Conservation (phyloP, 2,113 vertebrate species). For the Chauna torquata region DNA sequence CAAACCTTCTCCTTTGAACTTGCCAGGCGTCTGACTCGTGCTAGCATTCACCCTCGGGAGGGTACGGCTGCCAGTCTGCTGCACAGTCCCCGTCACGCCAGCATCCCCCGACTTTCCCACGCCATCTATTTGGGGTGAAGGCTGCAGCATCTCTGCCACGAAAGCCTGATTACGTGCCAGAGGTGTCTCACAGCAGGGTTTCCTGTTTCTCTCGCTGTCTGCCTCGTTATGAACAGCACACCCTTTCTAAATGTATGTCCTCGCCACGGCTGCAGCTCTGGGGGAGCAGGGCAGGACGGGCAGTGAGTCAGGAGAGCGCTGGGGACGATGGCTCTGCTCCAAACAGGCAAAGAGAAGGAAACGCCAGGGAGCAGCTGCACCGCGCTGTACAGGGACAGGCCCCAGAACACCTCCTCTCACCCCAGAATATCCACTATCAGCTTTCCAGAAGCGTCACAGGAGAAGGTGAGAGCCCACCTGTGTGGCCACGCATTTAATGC, state of each 20-base stretch:
- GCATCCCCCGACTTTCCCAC: not conserved
- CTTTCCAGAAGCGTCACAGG: not conserved
- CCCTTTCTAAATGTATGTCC: not conserved
- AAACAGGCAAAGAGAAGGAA: not conserved
- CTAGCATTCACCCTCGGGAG: not conserved
- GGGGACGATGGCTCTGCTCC: not conserved
- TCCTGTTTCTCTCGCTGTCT: slow-evolving; percentile 28
- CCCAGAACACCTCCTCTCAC: not conserved
- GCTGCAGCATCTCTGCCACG: not conserved
- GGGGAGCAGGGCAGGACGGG: rapidly evolving
- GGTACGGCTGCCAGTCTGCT: not conserved
- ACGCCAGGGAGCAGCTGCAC: rapidly evolving
- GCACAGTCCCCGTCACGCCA: rapidly evolving
- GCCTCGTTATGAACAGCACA: slow-evolving; percentile 10
- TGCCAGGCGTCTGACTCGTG: not conserved
- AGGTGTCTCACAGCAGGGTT: slow-evolving; percentile 10
- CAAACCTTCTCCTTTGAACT: not conserved
- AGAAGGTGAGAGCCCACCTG: not conserved
- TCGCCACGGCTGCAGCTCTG: not conserved
- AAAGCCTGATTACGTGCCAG: not conserved
- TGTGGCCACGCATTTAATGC: not conserved
- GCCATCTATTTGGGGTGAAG: not conserved
- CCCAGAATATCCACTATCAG: not conserved
- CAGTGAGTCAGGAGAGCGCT: not conserved
- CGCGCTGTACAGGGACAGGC: rapidly evolving